phyloP scores from a whole-genome alignment of 2,113 vertebrate species.

The Suncus etruscus region DNA sequence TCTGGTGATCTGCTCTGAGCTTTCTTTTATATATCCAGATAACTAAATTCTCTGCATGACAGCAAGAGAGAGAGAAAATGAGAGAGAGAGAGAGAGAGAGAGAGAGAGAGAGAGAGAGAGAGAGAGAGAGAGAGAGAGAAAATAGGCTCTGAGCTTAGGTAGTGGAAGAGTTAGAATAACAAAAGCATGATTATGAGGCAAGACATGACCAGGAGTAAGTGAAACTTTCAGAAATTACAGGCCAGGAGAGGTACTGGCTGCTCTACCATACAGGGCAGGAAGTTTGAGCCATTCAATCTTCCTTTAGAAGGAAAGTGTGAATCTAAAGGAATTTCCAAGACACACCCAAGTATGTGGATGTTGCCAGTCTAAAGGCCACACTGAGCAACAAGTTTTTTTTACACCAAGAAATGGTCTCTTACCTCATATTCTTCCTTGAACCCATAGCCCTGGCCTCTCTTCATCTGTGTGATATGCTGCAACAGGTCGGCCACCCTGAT shows the following conservation, averaged over 20 bases:
- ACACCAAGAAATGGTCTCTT: slow-evolving; percentile 57
- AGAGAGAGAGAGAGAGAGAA: too few species aligned
- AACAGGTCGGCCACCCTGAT: slow-evolving; percentile 97
- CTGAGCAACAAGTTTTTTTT: background rate
- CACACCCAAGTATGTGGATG: rapidly evolving
- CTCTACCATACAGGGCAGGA: background rate
- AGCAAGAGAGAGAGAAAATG: too few species aligned
- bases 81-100: background rate
- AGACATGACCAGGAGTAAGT: background rate
- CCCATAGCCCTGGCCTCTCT: slow-evolving; percentile 97
- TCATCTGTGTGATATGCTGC: slow-evolving; percentile 99
- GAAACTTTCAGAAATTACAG: background rate
- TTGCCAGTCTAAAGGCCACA: too few species aligned
- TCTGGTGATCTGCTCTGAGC: background rate
- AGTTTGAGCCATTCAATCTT: background rate
- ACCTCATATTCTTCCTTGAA: slow-evolving; percentile 99
- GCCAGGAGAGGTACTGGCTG: background rate
- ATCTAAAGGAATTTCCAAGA: background rate
- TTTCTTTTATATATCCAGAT: background rate
- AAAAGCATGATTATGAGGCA: background rate
- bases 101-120: background rate
- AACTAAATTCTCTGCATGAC: background rate
- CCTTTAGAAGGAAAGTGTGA: background rate
- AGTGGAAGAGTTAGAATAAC: background rate
- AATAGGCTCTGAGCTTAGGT: background rate